Percentiles rank a stretch among this genome's conserved stretches.
These are phyloP conservation scores for Mesoligia furuncula DNA, from an alignment of 2,888 invertebrate genomes.

Conservation along the genomic window DNA sequence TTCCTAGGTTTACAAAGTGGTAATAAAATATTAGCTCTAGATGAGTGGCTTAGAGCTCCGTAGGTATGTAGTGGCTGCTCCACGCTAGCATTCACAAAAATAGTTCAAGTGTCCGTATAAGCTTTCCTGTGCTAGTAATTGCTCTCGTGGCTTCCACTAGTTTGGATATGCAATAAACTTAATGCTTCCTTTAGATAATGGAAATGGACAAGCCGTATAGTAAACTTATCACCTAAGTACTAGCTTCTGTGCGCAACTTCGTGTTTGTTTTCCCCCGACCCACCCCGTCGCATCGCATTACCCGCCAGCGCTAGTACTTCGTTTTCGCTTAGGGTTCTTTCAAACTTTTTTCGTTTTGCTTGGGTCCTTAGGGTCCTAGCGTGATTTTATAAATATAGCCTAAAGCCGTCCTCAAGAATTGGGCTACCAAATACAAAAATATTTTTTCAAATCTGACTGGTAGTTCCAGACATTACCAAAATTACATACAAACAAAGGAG, in stretches of 20 bases:
- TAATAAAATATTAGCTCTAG: conserved; percentile 25
- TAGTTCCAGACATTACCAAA: no score
- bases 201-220: conserved; percentile 1
- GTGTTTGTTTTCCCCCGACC: no score
- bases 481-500: no score
- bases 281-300: no score
- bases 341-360: no score
- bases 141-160: conserved; percentile 8
- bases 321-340: no score
- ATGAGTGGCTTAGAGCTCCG: background rate
- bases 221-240: background rate
- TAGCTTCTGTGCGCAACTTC: no score
- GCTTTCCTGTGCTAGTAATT: conserved; percentile 20
- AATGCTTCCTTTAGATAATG: conserved; percentile 3
- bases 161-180: conserved; percentile 17
- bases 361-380: no score
- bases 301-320: no score
- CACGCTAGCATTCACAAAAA: conserved; percentile 28
- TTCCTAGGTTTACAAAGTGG: background rate
- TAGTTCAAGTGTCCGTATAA: conserved; percentile 23
- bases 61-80: background rate
- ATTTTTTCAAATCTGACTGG: background rate
- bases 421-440: no score
- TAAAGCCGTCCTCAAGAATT: no score
- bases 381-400: no score